A percentile compares a stretch with the other conserved stretches of the same genome.
Evolutionary conservation across 2,797 vertebrate species (phyloP).

Genomic region (Pipistrellus nathusii): DNA sequence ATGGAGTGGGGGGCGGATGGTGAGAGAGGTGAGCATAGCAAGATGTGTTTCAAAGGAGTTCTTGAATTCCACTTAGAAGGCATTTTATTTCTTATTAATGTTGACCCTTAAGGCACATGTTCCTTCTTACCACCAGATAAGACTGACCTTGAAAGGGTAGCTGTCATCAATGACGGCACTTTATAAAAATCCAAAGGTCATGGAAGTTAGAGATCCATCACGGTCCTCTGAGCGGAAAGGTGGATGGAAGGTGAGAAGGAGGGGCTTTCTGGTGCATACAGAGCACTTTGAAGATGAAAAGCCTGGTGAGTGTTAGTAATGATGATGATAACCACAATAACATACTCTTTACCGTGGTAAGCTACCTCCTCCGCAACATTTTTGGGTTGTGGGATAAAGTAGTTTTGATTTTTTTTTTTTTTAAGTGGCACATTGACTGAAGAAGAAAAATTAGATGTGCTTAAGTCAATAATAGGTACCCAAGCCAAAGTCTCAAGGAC

Average conservation of each 20-base stretch:
- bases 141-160: slow-evolving; percentile 63
- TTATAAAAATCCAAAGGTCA: slow-evolving; percentile 79
- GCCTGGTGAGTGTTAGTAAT: slow-evolving; percentile 61
- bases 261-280: neutral
- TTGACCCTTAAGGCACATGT: slow-evolving; percentile 62
- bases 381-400: slow-evolving; percentile 43
- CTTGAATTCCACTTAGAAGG: slow-evolving; percentile 64
- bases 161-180: slow-evolving; percentile 63
- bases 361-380: slow-evolving; percentile 42
- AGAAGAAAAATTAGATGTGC: slow-evolving; percentile 64
- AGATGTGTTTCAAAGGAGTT: slow-evolving; percentile 58
- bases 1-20: neutral
- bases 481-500: slow-evolving; percentile 36
- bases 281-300: slow-evolving; percentile 74
- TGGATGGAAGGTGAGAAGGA: slow-evolving; percentile 43
- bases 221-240: slow-evolving; percentile 39
- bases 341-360: neutral
- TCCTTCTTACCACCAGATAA: slow-evolving; percentile 73
- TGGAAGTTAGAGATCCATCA: slow-evolving; percentile 70
- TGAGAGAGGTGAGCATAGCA: slow-evolving; percentile 65
- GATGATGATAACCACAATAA: slow-evolving; percentile 40
- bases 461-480: slow-evolving; percentile 57
- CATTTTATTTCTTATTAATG: slow-evolving; percentile 69
- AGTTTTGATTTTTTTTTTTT: neutral
- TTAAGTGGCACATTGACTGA: neutral